A percentile compares a stretch with the other conserved stretches of the same genome.
Evolutionary conservation across 2,113 vertebrate species (phyloP).

Genomic region (Eulemur rufifrons): DNA sequence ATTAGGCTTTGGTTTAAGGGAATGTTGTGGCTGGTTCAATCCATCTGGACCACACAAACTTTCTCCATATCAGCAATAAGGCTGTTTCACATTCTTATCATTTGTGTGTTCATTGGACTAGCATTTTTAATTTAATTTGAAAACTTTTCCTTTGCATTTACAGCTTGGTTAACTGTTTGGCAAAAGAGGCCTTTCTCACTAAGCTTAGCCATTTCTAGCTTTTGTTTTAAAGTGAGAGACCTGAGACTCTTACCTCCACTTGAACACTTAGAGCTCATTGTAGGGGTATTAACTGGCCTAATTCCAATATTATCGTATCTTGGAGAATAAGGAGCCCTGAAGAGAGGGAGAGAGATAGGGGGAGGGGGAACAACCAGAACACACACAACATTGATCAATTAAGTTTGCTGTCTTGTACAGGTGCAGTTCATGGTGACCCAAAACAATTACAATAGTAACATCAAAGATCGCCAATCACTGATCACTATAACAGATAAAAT

Average conservation of each 20-base stretch:
- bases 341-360: neutral
- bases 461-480: neutral
- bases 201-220: neutral
- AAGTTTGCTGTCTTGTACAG: neutral
- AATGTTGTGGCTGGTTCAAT: neutral
- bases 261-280: neutral
- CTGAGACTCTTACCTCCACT: neutral
- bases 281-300: neutral
- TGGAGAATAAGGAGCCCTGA: neutral
- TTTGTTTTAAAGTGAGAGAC: neutral
- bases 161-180: neutral
- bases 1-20: neutral
- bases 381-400: neutral
- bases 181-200: neutral
- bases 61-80: neutral
- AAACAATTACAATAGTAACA: neutral
- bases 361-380: neutral
- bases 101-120: neutral
- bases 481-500: neutral
- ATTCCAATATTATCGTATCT: neutral
- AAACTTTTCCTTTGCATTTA: neutral
- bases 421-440: neutral
- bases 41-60: neutral
- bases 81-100: neutral
- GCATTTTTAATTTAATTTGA: neutral